These are phyloP conservation scores for Gallirallus australis DNA, from an alignment of 2,797 vertebrate genomes.

Conservation along the genomic window DNA sequence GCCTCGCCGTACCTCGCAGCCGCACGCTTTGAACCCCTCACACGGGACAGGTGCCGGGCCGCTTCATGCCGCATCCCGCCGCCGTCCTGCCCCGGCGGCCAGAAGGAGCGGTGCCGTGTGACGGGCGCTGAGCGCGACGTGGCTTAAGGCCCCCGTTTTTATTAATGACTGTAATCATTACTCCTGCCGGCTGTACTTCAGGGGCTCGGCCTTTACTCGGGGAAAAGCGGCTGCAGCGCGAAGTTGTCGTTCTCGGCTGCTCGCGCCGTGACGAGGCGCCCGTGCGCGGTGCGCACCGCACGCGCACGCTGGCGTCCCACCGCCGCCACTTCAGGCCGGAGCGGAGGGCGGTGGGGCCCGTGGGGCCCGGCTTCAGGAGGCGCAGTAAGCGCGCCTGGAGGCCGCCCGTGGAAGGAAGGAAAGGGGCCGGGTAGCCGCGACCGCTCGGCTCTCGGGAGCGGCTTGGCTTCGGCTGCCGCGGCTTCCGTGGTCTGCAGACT, in stretches of 20 bases:
- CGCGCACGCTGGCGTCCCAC: no score
- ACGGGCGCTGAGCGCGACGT: neutral
- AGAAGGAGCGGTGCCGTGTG: neutral
- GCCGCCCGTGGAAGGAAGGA: rapidly evolving
- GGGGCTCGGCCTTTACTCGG: neutral
- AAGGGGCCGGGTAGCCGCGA: rapidly evolving
- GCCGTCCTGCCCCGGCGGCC: rapidly evolving
- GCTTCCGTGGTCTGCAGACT: neutral
- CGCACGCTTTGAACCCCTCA: rapidly evolving
- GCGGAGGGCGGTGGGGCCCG: neutral
- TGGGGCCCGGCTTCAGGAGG: neutral
- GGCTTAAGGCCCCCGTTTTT: neutral
- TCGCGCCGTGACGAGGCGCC: no score
- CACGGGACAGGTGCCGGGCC: neutral
- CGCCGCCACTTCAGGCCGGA: no score
- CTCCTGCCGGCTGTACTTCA: neutral
- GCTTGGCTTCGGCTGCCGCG: neutral
- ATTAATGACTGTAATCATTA: no score
- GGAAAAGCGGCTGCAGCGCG: neutral
- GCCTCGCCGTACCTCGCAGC: neutral
- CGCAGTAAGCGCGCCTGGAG: neutral
- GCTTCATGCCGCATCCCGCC: no score
- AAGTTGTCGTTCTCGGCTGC: neutral
- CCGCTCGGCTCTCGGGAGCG: rapidly evolving
- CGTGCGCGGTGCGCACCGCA: no score